Percentiles rank a stretch among this genome's conserved stretches.
phyloP scores from a whole-genome alignment of 2,888 invertebrate genomes.

The Alloscopus bannaensis region DNA sequence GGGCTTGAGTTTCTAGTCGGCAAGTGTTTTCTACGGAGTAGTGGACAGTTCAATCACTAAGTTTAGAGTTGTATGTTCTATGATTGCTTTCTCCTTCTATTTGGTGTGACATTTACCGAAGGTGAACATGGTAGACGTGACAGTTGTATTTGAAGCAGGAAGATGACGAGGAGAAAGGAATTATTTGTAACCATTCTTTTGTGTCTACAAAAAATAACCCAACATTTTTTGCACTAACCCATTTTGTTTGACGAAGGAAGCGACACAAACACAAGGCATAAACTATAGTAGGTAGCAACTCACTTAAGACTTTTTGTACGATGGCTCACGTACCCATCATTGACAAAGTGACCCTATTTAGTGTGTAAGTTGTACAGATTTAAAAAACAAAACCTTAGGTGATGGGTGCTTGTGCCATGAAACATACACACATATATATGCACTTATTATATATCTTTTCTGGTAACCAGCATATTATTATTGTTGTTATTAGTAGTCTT shows the following conservation, averaged over 20 bases:
- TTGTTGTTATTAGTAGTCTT: conserved; percentile 10
- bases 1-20: conserved; percentile 56
- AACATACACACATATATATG: conserved; percentile 9
- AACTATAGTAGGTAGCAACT: background rate
- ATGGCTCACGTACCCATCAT: conserved; percentile 24
- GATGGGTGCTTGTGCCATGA: conserved; percentile 53
- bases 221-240: background rate
- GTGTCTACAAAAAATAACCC: background rate
- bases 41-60: conserved; percentile 39
- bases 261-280: background rate
- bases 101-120: too few relatives aligned
- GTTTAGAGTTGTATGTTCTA: conserved; percentile 10
- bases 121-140: too few relatives aligned
- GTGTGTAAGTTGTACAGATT: conserved; percentile 15
- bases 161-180: background rate
- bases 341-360: conserved; percentile 30
- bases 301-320: background rate
- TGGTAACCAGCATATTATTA: too few relatives aligned
- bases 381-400: conserved; percentile 27
- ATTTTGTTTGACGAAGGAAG: background rate
- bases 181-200: background rate
- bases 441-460: too few relatives aligned
- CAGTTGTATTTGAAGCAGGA: too few relatives aligned
- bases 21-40: conserved; percentile 20
- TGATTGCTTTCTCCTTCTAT: too few relatives aligned